phyloP scores from a whole-genome alignment of 2,113 vertebrate genomes.

The Psilopsiagon aurifrons region DNA sequence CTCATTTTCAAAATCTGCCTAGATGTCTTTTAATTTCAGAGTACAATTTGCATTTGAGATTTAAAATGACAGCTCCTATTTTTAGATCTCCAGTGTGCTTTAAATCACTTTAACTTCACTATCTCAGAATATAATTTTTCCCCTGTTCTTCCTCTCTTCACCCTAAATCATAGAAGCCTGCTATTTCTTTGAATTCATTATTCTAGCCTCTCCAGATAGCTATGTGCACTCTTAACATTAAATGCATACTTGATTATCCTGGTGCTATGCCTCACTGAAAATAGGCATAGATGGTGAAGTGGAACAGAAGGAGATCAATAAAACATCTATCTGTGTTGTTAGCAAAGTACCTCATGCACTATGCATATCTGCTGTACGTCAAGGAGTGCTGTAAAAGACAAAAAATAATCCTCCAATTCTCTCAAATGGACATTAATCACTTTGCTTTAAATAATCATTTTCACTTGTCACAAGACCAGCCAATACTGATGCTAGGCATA shows the following conservation, averaged over 20 bases:
- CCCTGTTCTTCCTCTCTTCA: background rate
- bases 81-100: background rate
- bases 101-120: background rate
- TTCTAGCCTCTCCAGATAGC: background rate
- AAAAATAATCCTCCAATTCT: background rate
- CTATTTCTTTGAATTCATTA: background rate
- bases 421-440: background rate
- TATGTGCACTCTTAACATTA: background rate
- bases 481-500: background rate
- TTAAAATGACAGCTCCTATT: background rate
- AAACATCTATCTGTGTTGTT: background rate
- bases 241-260: background rate
- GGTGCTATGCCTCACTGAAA: background rate
- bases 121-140: background rate
- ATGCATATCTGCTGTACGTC: background rate
- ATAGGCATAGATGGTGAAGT: background rate
- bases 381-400: background rate
- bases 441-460: background rate
- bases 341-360: background rate
- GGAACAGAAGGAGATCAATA: constrained; percentile 33
- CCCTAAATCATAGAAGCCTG: background rate
- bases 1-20: background rate
- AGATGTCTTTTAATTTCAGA: background rate
- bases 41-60: background rate
- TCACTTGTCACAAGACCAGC: background rate